Base-by-base conservation (phyloP, 2,888 invertebrate genomes). In the Tachina fera region DNA sequence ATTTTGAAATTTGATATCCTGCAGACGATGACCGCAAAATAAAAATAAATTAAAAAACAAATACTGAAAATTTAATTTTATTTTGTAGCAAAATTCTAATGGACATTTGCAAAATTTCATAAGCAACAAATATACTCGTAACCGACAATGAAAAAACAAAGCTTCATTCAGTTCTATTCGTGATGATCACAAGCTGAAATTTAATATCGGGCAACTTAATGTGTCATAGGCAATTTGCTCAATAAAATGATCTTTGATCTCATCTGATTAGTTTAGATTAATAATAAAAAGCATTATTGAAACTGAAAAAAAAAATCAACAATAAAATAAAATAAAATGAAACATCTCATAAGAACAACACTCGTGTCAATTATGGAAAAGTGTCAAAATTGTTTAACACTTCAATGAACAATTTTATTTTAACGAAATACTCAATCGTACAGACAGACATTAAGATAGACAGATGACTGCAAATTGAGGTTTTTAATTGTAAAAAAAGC, bases 311-410 rank as follows among this genome's bases (percentile, higher is more conserved):
- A 47, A 58, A n/a, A 43, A 60, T 4, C 2, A 31, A 3, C n/a
- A 31, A 31, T 31, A 31, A 31, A 31, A 31, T 31, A 6, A 31
- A 58, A 8, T 10, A 61, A 31, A 22, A 78, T 61, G 49, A 71
- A 81, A 68, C 41, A 41, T 14, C 41, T 56, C 49, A 72, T 43
- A 63, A 63, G 56, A 84, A 70, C 22, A 39, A 22, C 61, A 79
- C 82, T 83, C 78, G 81, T 81, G 84, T 84, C 87, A 87, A 83
- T 87, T 87, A 85, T 76, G 74, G 11, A 83, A 86, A 87, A 87
- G 87, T 87, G 87, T 87, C 87, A 87, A 83, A 87, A 83, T 79
- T 87, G 81, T 87, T 87, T 87, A 83, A 85, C 87, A 84, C 84
- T 79, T 83, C 85, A 82, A 72, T 83, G 82, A 75, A 58, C 86